These are phyloP conservation scores for Oxyscelio sp. DNA, from an alignment of 2,888 invertebrate species.

Conservation along the genomic window DNA sequence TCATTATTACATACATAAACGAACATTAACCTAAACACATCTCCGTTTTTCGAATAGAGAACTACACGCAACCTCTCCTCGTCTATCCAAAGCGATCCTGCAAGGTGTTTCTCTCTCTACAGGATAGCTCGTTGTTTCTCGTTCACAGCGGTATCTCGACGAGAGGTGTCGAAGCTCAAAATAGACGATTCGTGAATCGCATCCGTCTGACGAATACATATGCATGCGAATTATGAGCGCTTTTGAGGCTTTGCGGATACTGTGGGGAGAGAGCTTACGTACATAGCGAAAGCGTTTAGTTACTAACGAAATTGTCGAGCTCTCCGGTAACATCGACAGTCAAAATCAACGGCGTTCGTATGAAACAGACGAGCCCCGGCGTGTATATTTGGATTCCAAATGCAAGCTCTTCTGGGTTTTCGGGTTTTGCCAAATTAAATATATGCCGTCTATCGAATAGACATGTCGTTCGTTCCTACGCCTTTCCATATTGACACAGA, in stretches of 20 bases:
- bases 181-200: conserved; percentile 45
- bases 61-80: too few species aligned
- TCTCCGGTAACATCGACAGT: conserved; percentile 42
- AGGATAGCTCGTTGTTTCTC: conserved; percentile 22
- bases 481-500: conserved; percentile 19
- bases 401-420: conserved; percentile 41
- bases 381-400: conserved; percentile 39
- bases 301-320: conserved; percentile 57
- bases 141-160: background rate
- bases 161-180: conserved; percentile 49
- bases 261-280: conserved; percentile 34
- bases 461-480: conserved; percentile 16
- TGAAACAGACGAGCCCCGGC: conserved; percentile 2
- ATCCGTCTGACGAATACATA: conserved; percentile 51
- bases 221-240: conserved; percentile 61
- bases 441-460: conserved; percentile 30
- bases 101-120: background rate
- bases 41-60: too few species aligned
- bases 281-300: conserved; percentile 30
- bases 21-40: too few species aligned
- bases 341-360: conserved; percentile 38
- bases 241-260: conserved; percentile 40
- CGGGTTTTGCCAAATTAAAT: conserved; percentile 42
- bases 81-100: too few species aligned
- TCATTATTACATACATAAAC: too few species aligned